A percentile compares a stretch with the other conserved stretches of the same genome.
phyloP scores from a whole-genome alignment of 2,113 vertebrate genomes.

The Phyllostomus hastatus region DNA sequence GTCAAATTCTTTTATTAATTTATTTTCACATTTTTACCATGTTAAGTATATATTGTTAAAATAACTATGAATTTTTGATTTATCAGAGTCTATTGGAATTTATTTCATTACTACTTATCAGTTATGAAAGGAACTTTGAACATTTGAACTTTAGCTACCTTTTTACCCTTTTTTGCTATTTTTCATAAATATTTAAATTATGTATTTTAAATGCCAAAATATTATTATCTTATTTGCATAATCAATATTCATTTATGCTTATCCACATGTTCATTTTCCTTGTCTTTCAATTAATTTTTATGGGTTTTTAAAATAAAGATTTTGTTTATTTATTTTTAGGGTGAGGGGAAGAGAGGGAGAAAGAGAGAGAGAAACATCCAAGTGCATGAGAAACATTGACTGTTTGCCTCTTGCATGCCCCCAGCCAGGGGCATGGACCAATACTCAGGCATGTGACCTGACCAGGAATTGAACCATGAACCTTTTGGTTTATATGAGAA shows the following conservation, averaged over 20 bases:
- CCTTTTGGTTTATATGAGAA: too few species aligned
- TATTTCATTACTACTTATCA: background rate
- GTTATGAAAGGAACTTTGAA: background rate
- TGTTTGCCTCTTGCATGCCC: too few species aligned
- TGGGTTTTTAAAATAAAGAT: too few species aligned
- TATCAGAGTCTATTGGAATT: background rate
- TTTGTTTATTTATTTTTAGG: too few species aligned
- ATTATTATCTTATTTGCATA: background rate
- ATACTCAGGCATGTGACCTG: too few species aligned
- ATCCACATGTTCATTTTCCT: background rate
- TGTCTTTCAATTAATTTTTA: background rate
- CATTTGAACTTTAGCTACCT: background rate
- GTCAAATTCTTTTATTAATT: background rate
- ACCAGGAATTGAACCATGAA: too few species aligned
- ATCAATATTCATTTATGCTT: background rate
- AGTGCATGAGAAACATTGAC: too few species aligned
- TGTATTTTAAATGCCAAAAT: background rate
- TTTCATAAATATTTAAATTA: background rate
- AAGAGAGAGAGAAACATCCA: too few species aligned
- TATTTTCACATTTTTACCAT: background rate
- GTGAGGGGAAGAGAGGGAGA: too few species aligned
- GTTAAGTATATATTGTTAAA: background rate
- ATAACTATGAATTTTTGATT: background rate
- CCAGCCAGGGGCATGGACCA: too few species aligned
- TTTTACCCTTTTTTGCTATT: background rate